Evolutionary conservation across 2,797 vertebrate species (phyloP).

Genomic region (Peromyscus nudipes): DNA sequence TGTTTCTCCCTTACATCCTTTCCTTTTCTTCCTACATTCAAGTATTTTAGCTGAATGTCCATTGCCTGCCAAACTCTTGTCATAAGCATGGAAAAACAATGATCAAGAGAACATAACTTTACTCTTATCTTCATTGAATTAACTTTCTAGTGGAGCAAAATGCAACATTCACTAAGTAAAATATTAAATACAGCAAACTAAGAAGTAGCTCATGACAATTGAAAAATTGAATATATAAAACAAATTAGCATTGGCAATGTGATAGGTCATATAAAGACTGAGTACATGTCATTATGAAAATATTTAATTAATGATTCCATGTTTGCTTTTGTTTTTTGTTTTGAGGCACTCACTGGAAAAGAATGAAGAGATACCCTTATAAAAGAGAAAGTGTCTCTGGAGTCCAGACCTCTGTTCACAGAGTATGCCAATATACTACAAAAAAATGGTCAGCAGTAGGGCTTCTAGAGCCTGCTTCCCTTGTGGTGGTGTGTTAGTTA

Average conservation of each 20-base stretch:
- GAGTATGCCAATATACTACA: neutral
- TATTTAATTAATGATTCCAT: neutral
- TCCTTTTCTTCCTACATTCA: neutral
- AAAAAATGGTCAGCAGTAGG: neutral
- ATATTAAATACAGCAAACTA: too few species aligned
- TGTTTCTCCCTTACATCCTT: neutral
- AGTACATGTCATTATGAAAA: neutral
- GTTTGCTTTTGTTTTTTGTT: neutral
- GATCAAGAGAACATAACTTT: neutral
- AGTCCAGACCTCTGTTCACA: neutral
- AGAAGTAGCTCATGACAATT: neutral
- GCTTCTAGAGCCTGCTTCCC: neutral
- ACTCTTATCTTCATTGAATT: neutral
- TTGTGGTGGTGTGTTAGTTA: neutral
- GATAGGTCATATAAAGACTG: neutral
- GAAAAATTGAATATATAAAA: neutral
- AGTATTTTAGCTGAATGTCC: neutral
- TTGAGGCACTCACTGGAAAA: neutral
- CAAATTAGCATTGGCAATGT: neutral
- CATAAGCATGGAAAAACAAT: neutral
- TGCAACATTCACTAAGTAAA: neutral
- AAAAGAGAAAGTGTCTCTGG: neutral
- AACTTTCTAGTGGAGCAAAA: neutral
- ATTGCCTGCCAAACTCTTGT: neutral
- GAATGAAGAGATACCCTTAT: neutral